Evolutionary conservation across 2,113 vertebrate species (phyloP).

Genomic region (Beaufortia kweichowensis): DNA sequence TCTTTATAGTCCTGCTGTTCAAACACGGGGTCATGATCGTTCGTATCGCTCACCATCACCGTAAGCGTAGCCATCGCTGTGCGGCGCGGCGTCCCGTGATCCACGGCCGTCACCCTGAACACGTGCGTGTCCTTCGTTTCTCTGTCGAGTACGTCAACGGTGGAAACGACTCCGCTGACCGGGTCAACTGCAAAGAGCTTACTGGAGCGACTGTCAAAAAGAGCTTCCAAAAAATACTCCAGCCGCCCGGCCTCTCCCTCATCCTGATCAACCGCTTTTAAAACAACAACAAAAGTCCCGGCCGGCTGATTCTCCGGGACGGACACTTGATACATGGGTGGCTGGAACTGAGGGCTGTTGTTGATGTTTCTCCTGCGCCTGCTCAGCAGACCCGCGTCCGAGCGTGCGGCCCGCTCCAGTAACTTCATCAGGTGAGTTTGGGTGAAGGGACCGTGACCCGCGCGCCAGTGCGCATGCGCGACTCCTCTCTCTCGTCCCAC

Average conservation of each 20-base stretch:
- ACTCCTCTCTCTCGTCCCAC: conserved; percentile 13
- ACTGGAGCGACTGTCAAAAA: conserved; percentile 92
- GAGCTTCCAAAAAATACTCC: conserved; percentile 87
- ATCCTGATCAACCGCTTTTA: conserved; percentile 84
- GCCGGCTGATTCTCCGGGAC: conserved; percentile 86
- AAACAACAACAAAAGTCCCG: conserved; percentile 79
- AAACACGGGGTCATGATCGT: conserved; percentile 88
- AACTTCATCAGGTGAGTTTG: conserved; percentile 64
- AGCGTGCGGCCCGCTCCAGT: conserved; percentile 61
- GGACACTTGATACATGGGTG: conserved; percentile 90
- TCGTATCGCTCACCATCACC: conserved; percentile 84
- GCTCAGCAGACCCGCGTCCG: conserved; percentile 59
- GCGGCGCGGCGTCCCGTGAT: conserved; percentile 81
- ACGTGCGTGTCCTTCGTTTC: conserved; percentile 94
- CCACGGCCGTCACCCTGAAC: conserved; percentile 84
- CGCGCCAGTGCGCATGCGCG: conserved; percentile 68
- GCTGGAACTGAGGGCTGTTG: conserved; percentile 87
- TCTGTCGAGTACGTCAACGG: conserved; percentile 82
- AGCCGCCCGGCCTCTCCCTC: conserved; percentile 84
- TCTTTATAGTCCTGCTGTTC: conserved; percentile 93
- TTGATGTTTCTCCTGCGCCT: conserved; percentile 82
- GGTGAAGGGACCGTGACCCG: conserved; percentile 69
- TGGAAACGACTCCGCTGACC: conserved; percentile 76
- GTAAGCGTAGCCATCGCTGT: conserved; percentile 91
- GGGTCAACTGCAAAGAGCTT: conserved; percentile 79